A percentile compares a stretch with the other conserved stretches of the same genome.
These are phyloP conservation scores for Acanthiza pusilla DNA, from an alignment of 2,797 vertebrate genomes.

Conservation along the genomic window DNA sequence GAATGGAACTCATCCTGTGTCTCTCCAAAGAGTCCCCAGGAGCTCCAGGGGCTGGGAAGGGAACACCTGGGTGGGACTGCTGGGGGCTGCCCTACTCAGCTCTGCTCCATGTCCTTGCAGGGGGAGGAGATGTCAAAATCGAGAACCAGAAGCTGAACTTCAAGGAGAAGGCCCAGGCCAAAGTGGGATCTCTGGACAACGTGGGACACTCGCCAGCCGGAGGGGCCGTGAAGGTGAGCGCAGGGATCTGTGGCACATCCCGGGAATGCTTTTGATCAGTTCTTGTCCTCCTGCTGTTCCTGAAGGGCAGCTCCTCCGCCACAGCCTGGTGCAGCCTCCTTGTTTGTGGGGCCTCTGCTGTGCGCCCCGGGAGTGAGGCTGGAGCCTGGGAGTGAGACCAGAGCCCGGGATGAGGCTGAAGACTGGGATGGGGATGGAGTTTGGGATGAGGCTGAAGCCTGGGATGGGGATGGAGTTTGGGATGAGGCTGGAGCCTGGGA, in stretches of 20 bases:
- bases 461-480: not conserved
- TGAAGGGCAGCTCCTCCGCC: not conserved
- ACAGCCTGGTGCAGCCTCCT: not conserved
- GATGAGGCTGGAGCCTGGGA: not conserved
- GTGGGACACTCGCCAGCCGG: slow-evolving; percentile 80
- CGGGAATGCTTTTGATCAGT: not conserved
- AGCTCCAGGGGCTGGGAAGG: not conserved
- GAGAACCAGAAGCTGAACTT: slow-evolving; percentile 89
- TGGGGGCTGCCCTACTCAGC: not conserved
- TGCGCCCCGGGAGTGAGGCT: not conserved
- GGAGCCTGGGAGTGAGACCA: not conserved
- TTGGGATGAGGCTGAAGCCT: not conserved
- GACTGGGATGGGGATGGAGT: not conserved
- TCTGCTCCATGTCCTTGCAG: slow-evolving; percentile 59
- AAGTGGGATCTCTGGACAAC: slow-evolving; percentile 87
- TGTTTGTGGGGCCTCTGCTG: not conserved
- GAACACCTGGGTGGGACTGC: not conserved
- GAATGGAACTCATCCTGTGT: not conserved
- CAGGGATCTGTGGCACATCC: rapidly evolving
- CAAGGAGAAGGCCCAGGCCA: slow-evolving; percentile 88
- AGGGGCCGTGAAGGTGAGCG: slow-evolving; percentile 81
- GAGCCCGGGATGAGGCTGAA: not conserved
- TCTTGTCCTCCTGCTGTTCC: not conserved
- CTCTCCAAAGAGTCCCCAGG: not conserved
- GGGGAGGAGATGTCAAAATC: slow-evolving; percentile 86